Base-by-base conservation (phyloP, 2,888 invertebrate genomes). In the Drosophila formosana region DNA sequence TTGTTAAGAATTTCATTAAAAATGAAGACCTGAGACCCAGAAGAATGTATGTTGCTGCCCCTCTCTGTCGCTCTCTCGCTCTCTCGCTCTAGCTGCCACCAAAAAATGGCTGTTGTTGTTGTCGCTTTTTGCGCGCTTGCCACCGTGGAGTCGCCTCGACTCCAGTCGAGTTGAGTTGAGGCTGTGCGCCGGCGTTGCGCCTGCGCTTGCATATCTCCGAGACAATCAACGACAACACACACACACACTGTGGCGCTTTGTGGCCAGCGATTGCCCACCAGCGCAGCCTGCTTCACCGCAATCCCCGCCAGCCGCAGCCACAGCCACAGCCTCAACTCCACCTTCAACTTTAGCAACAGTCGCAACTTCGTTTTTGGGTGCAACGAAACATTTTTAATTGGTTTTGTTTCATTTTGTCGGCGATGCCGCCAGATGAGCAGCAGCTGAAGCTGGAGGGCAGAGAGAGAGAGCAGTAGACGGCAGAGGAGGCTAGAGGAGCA, bases 1-100 rank as follows among this genome's bases (percentile, higher is more conserved):
- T 90, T 88, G 88, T 88, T 89, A 86, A 91, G 90, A 84, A 90
- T 90, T 89, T 89, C 91, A 91, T 90, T 91, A 90, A 91, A 83
- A 88, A 90, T 88, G 88, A 88, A 88, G 90, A 90, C 89, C 89
- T 89, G 89, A 83, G 83, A 83, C 89, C 88, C 84, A 85, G 80
- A 89, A 89, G 90, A 85, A 88, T 90, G 90, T 71, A 75, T 87
- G 83, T 77, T 30, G 7, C 30, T 30, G 30, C 28, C 37, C 28
- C 53, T 25, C 37, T 1, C 41, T 6, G 13, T 11, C 41, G 11
- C 43, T 30, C 55, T 46, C 23, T 37, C 25, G 6, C 8, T 37
- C 28, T 23, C 39, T 34, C 28, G 23, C 2, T 43, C 11, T 37
- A 47, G 75, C 75, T 75, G 80, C 76, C 58, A 76, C 76, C 80